These are phyloP conservation scores for Tenualosa ilisha DNA, from an alignment of 2,797 vertebrate species.

Conservation along the genomic window DNA sequence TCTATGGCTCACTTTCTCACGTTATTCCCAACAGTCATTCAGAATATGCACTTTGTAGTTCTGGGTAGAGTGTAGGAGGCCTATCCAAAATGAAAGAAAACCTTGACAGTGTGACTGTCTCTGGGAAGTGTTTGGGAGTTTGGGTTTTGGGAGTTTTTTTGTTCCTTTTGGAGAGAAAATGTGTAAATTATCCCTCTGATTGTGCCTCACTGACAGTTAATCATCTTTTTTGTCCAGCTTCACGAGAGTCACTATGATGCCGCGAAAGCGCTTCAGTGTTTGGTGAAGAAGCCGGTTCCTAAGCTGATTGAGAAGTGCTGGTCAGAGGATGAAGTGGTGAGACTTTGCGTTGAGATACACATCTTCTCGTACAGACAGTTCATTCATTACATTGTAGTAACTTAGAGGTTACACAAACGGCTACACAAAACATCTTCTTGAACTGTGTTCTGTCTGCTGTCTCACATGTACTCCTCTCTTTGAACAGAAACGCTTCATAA, in stretches of 20 bases:
- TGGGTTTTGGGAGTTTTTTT: too few relatives aligned
- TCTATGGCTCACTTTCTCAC: too few relatives aligned
- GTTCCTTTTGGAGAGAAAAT: too few relatives aligned
- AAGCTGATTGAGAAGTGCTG: slow-evolving; percentile 98
- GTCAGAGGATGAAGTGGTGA: slow-evolving; percentile 98
- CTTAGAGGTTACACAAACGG: background rate
- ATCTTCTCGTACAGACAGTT: background rate
- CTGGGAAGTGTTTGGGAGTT: too few relatives aligned
- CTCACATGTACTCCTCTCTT: background rate
- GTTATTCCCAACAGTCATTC: too few relatives aligned
- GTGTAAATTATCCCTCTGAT: too few relatives aligned
- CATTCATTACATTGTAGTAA: background rate
- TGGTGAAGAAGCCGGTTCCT: slow-evolving; percentile 98
- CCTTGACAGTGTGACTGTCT: too few relatives aligned
- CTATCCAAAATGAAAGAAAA: too few relatives aligned
- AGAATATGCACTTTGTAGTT: too few relatives aligned
- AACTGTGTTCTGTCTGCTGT: background rate
- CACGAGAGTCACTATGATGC: slow-evolving; percentile 96
- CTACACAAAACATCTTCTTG: background rate
- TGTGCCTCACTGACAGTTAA: background rate
- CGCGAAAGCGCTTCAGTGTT: slow-evolving; percentile 95
- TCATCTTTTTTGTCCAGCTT: slow-evolving; percentile 72
- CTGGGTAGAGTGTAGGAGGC: too few relatives aligned
- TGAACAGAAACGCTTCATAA: slow-evolving; percentile 94
- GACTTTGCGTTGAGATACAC: slow-evolving; percentile 23